These are phyloP conservation scores for Sebastes flavidus DNA, from an alignment of 2,797 vertebrate species.

Conservation along the genomic window DNA sequence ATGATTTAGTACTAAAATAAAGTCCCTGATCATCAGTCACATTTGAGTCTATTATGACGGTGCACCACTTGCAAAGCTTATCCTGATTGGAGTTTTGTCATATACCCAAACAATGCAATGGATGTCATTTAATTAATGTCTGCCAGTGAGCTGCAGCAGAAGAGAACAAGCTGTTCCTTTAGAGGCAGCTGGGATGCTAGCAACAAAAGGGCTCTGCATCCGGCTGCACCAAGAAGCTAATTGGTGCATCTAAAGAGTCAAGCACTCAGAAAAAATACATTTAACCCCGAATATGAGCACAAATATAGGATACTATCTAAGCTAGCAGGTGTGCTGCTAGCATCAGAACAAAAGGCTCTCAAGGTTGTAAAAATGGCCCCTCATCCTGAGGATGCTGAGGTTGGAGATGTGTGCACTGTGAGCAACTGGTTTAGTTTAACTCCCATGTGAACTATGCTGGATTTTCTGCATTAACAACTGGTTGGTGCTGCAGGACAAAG, in stretches of 20 bases:
- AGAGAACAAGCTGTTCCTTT: slow-evolving; percentile 37
- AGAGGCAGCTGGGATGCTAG: not conserved
- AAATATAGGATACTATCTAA: not conserved
- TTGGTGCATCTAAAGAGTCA: not conserved
- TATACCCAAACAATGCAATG: not conserved
- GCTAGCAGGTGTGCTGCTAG: not conserved
- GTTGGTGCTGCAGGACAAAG: slow-evolving; percentile 50
- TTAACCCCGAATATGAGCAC: fast-evolving
- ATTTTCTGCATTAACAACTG: not conserved
- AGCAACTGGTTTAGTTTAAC: not conserved
- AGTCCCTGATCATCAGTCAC: not conserved
- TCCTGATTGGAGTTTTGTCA: not conserved
- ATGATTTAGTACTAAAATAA: not conserved
- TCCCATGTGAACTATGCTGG: not conserved
- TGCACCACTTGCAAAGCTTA: not conserved
- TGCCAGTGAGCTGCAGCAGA: slow-evolving; percentile 5
- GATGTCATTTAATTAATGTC: not conserved
- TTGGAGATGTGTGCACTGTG: not conserved
- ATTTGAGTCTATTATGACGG: not conserved
- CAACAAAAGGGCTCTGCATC: not conserved
- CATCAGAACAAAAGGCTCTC: not conserved
- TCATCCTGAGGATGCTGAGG: not conserved
- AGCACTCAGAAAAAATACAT: fast-evolving
- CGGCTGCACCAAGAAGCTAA: not conserved
- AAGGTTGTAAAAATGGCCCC: not conserved